Evolutionary conservation across 1,140 invertebrate species (phyloP).

Genomic region (Trachelipus rathkii): DNA sequence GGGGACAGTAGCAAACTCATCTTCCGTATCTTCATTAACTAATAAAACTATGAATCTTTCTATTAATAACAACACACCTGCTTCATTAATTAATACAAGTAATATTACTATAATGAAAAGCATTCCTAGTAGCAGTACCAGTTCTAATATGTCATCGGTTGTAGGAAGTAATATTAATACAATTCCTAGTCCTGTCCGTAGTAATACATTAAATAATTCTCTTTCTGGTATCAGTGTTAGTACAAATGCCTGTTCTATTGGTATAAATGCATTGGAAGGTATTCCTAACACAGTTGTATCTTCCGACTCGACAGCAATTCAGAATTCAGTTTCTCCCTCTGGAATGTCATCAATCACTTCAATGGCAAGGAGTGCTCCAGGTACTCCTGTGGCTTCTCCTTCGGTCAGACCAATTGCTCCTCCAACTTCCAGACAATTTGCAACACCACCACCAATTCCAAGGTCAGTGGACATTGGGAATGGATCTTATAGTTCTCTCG

Average conservation of each 20-base stretch:
- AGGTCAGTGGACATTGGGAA: slow-evolving; percentile 31
- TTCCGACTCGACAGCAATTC: neutral
- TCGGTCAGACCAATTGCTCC: slow-evolving; percentile 40
- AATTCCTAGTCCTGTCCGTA: neutral
- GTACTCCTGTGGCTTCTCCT: slow-evolving; percentile 43
- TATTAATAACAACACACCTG: neutral
- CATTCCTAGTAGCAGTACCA: neutral
- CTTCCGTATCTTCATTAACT: slow-evolving; percentile 29
- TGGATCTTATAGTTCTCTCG: slow-evolving; percentile 24
- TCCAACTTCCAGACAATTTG: slow-evolving; percentile 33
- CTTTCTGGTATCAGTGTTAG: neutral
- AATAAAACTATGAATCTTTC: slow-evolving; percentile 23
- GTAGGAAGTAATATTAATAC: slow-evolving; percentile 7
- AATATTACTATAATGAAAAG: slow-evolving; percentile 1
- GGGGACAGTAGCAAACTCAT: slow-evolving; percentile 48
- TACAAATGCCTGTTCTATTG: neutral
- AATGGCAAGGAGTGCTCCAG: slow-evolving; percentile 45
- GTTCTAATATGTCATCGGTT: neutral
- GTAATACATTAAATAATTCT: neutral
- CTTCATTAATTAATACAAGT: neutral
- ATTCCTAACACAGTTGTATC: neutral
- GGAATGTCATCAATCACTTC: neutral
- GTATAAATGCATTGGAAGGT: neutral
- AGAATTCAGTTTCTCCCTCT: neutral
- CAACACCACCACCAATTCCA: slow-evolving; percentile 41